phyloP scores from a whole-genome alignment of 2,113 vertebrate species.

The Pteruthius melanotis region DNA sequence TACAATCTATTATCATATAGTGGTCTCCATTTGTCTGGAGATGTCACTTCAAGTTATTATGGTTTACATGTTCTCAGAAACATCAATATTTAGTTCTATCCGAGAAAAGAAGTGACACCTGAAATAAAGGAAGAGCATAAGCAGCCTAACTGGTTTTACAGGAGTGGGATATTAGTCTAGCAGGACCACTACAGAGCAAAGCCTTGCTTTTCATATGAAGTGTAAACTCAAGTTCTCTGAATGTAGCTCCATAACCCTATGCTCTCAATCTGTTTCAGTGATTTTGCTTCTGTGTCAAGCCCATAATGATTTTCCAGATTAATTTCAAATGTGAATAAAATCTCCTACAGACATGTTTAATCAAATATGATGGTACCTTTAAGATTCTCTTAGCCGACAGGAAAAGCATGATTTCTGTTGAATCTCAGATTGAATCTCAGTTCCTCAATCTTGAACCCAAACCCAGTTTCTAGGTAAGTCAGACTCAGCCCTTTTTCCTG shows the following conservation, averaged over 20 bases:
- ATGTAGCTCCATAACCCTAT: neutral
- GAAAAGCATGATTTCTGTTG: neutral
- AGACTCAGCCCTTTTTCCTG: neutral
- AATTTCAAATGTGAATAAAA: neutral
- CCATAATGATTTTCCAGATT: neutral
- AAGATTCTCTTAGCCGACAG: neutral
- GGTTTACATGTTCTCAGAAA: neutral
- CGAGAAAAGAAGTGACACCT: neutral
- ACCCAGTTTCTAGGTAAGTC: neutral
- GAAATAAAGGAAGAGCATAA: neutral
- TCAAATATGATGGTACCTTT: neutral
- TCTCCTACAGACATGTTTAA: neutral
- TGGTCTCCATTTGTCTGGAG: neutral
- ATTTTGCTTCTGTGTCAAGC: neutral
- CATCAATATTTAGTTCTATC: neutral
- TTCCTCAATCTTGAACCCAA: neutral
- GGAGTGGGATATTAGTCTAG: neutral
- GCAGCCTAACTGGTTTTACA: neutral
- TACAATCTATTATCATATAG: neutral
- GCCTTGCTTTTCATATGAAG: neutral
- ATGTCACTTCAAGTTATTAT: neutral
- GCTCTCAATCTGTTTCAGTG: neutral
- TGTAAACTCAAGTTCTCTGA: neutral
- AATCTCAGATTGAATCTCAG: neutral
- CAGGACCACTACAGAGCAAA: neutral